These are phyloP conservation scores for Tenthredo notha DNA, from an alignment of 2,888 invertebrate species.

Conservation along the genomic window DNA sequence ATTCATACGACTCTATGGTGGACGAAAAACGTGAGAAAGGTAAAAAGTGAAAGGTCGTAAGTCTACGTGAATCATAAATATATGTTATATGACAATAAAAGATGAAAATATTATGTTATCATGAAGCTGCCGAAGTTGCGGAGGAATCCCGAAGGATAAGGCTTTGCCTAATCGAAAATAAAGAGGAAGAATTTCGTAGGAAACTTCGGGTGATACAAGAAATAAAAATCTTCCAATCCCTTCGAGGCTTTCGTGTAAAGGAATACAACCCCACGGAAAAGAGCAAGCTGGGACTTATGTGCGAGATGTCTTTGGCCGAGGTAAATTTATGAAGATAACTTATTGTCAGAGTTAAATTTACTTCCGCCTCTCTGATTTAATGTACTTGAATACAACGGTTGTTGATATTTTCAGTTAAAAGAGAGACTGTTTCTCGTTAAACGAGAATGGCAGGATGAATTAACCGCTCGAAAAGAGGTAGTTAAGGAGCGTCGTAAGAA, in stretches of 20 bases:
- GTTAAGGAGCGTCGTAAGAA: constrained; percentile 79
- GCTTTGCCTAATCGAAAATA: constrained; percentile 62
- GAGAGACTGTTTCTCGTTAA: constrained; percentile 80
- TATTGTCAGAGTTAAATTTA: not conserved
- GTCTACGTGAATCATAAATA: not conserved
- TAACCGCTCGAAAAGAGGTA: constrained; percentile 79
- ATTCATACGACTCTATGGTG: constrained; percentile 58
- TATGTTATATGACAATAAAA: not conserved
- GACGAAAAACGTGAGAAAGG: constrained; percentile 62
- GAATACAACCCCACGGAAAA: constrained; percentile 83
- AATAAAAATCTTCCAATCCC: constrained; percentile 74
- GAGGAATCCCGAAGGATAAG: constrained; percentile 61
- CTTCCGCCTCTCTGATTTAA: not conserved
- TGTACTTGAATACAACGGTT: not conserved
- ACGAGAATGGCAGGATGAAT: constrained; percentile 80
- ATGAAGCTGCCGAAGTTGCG: constrained; percentile 60
- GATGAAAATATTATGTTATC: not conserved
- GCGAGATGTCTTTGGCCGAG: constrained; percentile 85
- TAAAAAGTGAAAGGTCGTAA: constrained; percentile 31
- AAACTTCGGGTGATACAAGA: constrained; percentile 77
- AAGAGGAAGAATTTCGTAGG: constrained; percentile 73
- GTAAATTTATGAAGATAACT: constrained; percentile 49
- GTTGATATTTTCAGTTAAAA: constrained; percentile 73
- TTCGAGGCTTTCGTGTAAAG: constrained; percentile 69
- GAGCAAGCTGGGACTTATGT: constrained; percentile 81